A percentile compares a stretch with the other conserved stretches of the same genome.
phyloP scores from a whole-genome alignment of 1,140 invertebrate genomes.

The Drosophila lowei region DNA sequence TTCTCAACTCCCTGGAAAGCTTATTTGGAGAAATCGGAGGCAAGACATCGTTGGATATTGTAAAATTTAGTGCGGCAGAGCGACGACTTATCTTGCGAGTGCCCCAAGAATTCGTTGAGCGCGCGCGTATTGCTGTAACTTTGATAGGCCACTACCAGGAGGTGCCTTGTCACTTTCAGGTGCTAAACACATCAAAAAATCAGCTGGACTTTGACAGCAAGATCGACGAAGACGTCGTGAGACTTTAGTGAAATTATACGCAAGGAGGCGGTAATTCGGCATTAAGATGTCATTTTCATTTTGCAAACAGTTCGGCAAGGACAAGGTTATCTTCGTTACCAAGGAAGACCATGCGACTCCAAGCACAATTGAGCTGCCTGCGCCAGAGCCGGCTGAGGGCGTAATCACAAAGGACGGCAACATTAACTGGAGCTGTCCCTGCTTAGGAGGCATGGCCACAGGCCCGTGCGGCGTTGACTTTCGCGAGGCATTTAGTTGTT shows the following conservation, averaged over 20 bases:
- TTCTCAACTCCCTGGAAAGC: constrained; percentile 84
- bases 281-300: constrained; percentile 84
- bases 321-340: constrained; percentile 92
- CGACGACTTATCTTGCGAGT: constrained; percentile 85
- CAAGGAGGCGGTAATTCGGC: not conserved
- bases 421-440: constrained; percentile 99
- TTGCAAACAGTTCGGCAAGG: constrained; percentile 87
- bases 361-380: constrained; percentile 88
- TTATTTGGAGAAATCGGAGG: constrained; percentile 86
- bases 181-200: constrained; percentile 84
- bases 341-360: constrained; percentile 91
- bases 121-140: constrained; percentile 85
- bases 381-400: constrained; percentile 89
- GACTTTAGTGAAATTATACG: constrained; percentile 2
- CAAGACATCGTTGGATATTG: constrained; percentile 84
- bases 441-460: constrained; percentile 96
- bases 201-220: constrained; percentile 51
- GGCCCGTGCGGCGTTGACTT: constrained; percentile 97
- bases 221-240: constrained; percentile 1
- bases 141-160: constrained; percentile 85
- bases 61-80: constrained; percentile 84
- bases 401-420: constrained; percentile 93
- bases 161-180: constrained; percentile 84
- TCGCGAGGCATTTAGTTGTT: constrained; percentile 96
- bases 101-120: constrained; percentile 84